Percentiles rank a stretch among this genome's conserved stretches.
Evolutionary conservation across 1,140 invertebrate species (phyloP).

Genomic region (Caenorhabditis inopinata): DNA sequence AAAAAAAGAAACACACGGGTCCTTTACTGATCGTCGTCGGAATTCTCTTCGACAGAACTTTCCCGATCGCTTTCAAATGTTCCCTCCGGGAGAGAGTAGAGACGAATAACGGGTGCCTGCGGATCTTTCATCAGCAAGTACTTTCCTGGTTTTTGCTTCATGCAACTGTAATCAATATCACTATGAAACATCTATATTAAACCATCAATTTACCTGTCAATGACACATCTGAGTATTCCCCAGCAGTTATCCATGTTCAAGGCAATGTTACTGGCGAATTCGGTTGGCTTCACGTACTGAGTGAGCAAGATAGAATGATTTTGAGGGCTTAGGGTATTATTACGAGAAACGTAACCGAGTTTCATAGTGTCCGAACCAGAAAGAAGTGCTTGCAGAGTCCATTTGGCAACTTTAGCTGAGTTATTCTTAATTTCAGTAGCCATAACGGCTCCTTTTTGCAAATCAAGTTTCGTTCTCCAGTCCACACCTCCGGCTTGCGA

Average conservation of each 20-base stretch:
- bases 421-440: conserved; percentile 98
- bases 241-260: conserved; percentile 99
- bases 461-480: conserved; percentile 81
- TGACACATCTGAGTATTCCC: conserved; percentile 96
- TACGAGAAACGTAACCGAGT: conserved; percentile 94
- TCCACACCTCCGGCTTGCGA: conserved; percentile 91
- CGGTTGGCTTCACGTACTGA: conserved; percentile 95
- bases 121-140: conserved; percentile 99
- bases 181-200: too few relatives aligned
- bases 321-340: conserved; percentile 86
- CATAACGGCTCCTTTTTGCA: conserved; percentile 91
- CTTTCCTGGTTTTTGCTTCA: conserved; percentile 93
- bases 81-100: conserved; percentile 61
- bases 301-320: conserved; percentile 96
- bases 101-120: conserved; percentile 75
- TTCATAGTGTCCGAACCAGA: conserved; percentile 96
- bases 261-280: conserved; percentile 98
- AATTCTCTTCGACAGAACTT: not conserved
- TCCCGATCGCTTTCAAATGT: conserved; percentile 55
- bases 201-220: conserved; percentile 82
- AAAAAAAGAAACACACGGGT: not conserved
- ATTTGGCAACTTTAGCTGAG: conserved; percentile 96
- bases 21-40: conserved; percentile 13
- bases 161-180: conserved; percentile 68
- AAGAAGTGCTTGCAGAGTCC: conserved; percentile 93